A percentile compares a stretch with the other conserved stretches of the same genome.
Evolutionary conservation across 2,888 invertebrate species (phyloP).

Genomic region (Theretra japonica): DNA sequence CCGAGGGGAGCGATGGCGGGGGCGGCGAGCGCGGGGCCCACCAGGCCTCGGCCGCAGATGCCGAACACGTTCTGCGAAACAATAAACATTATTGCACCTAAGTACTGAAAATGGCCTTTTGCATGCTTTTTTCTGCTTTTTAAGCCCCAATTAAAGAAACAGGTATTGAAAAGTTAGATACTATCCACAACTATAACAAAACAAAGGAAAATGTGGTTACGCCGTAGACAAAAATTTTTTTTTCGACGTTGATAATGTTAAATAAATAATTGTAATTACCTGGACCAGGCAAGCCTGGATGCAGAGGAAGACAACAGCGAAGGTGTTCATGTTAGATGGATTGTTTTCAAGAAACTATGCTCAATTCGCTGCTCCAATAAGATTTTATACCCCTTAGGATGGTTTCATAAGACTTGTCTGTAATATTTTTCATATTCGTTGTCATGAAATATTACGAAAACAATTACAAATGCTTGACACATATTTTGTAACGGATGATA

Average conservation of each 20-base stretch:
- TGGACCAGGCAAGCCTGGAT: constrained; percentile 42
- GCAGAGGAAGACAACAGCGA: constrained; percentile 37
- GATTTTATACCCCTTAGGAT: not conserved
- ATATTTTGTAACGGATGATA: constrained; percentile 16
- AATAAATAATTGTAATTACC: constrained; percentile 31
- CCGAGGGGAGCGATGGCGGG: constrained; percentile 23
- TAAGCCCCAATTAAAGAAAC: too few relatives aligned
- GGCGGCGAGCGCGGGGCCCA: not conserved
- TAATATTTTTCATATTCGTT: not conserved
- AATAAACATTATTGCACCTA: not conserved
- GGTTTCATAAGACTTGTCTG: not conserved
- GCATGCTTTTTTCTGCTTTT: too few relatives aligned
- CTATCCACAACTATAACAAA: too few relatives aligned
- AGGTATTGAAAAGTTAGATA: too few relatives aligned
- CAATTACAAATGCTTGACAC: constrained; percentile 3
- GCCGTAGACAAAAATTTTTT: too few relatives aligned
- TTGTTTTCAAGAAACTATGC: constrained; percentile 10
- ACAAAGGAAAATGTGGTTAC: too few relatives aligned
- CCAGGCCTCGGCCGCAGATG: constrained; percentile 20
- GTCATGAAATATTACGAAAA: not conserved
- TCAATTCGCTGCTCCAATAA: not conserved
- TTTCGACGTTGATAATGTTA: too few relatives aligned
- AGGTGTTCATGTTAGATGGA: constrained; percentile 38
- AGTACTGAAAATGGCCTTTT: too few relatives aligned
- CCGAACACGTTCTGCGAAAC: constrained; percentile 26